phyloP scores from a whole-genome alignment of 2,888 invertebrate species.

The Andrena haemorrhoa region DNA sequence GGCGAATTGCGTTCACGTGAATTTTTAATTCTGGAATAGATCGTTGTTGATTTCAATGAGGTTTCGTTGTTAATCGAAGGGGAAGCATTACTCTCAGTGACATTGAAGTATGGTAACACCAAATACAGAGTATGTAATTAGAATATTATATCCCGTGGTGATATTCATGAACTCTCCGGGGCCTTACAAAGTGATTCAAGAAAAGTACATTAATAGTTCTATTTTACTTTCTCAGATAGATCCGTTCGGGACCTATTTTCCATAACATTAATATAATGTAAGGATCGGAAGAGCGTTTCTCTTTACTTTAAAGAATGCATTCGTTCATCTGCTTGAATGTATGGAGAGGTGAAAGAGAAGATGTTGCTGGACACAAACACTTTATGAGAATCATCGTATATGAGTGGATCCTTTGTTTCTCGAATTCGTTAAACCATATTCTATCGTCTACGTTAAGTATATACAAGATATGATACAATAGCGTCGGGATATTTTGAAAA shows the following conservation, averaged over 20 bases:
- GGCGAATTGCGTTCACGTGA: neutral
- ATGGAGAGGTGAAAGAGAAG: slow-evolving; percentile 5
- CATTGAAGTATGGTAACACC: slow-evolving; percentile 21
- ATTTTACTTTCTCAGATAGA: slow-evolving; percentile 31
- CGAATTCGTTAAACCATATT: slow-evolving; percentile 6
- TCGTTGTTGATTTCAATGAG: slow-evolving; percentile 8
- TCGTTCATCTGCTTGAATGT: neutral
- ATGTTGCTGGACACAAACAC: neutral
- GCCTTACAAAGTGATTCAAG: slow-evolving; percentile 53
- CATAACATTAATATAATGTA: slow-evolving; percentile 23
- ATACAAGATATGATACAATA: slow-evolving; percentile 5
- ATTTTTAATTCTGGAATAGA: neutral
- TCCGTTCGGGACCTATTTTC: slow-evolving; percentile 23
- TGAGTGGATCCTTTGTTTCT: neutral
- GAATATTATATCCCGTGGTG: slow-evolving; percentile 49
- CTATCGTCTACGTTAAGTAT: neutral
- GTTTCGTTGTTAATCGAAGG: slow-evolving; percentile 3
- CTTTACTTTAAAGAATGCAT: neutral
- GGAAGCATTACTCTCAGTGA: slow-evolving; percentile 4
- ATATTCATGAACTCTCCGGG: slow-evolving; percentile 43
- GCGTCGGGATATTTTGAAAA: slow-evolving; percentile 1
- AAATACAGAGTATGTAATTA: slow-evolving; percentile 50
- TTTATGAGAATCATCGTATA: neutral
- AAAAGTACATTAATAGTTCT: slow-evolving; percentile 26
- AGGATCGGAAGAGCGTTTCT: slow-evolving; percentile 9